Base-by-base conservation (phyloP, 2,888 invertebrate species). In the Dynastes maya region DNA sequence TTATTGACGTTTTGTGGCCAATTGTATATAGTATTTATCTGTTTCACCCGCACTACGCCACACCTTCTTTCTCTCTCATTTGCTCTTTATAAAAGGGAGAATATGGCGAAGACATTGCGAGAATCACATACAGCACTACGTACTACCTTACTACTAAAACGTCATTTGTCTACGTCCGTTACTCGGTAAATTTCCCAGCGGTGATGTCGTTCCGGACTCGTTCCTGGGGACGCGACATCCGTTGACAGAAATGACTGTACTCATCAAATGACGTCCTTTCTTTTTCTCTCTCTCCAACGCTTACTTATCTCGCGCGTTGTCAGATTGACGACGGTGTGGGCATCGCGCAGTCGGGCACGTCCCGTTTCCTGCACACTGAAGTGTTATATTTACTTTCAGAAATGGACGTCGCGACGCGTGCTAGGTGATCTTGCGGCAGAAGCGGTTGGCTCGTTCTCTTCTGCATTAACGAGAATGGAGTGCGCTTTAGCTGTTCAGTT, bases 171-270 rank as follows among this genome's bases (percentile, higher is more conserved):
- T 22, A 22, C 55, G 55, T 55, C 22, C 55, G 13, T 55, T 55
- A 55, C 55, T 55, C n/a, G 55, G 45, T 55, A 55, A 55, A 55
- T 55, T 55, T 55, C 55, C 55, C 55, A 55, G n/a, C 55, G 55
- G 55, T n/a, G 16, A 55, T 8, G 55, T 55, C 55, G 22, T 55
- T 3, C 2, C 37, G 37, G 37, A 11, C 53, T n/a, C 53, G n/a
- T 11, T 55, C 45, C 45, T n/a, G 55, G 55, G 22, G 22, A 55
- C 55, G 55, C 22, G 22, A 22, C 55, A 55, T 55, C 3, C 55
- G 55, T 55, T 55, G 55, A 55, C 55, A 55, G 55, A 55, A 55
- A 55, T 55, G 55, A 55, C 55, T 55, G 22, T 22, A 16, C n/a
- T 22, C 22, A 11, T 16, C 8, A 55, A 55, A 55, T 55, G 55